A percentile compares a stretch with the other conserved stretches of the same genome.
phyloP scores from a whole-genome alignment of 2,888 invertebrate species.

The Catocala sponsa region DNA sequence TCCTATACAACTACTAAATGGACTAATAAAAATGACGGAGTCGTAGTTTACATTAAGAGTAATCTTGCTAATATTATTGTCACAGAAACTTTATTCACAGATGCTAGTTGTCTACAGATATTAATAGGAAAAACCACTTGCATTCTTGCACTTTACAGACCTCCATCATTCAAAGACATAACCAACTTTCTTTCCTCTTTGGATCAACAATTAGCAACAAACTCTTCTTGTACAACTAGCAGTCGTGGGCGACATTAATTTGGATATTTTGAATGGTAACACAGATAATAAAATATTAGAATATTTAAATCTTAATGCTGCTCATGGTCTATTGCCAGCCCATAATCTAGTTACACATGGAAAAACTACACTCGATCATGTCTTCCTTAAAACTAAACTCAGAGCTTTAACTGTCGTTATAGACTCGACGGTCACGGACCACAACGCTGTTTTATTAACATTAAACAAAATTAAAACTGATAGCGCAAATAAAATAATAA shows the following conservation, averaged over 20 bases:
- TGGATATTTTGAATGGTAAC: constrained; percentile 4
- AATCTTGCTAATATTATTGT: too few relatives aligned
- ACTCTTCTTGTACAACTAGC: not conserved
- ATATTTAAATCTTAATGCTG: constrained; percentile 3
- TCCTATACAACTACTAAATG: too few relatives aligned
- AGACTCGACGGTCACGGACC: not conserved
- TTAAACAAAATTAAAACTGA: too few relatives aligned
- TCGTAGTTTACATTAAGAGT: too few relatives aligned
- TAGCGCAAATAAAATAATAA: too few relatives aligned
- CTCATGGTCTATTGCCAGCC: constrained; percentile 4
- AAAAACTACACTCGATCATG: constrained; percentile 5
- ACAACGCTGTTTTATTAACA: constrained; percentile 1
- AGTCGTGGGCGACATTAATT: constrained; percentile 1
- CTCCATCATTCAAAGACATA: too few relatives aligned
- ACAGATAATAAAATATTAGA: constrained; percentile 1
- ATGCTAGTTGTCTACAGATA: too few relatives aligned
- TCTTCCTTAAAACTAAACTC: constrained; percentile 4
- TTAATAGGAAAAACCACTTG: too few relatives aligned
- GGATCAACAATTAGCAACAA: not conserved
- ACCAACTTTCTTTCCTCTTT: constrained; percentile 1
- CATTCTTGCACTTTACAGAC: too few relatives aligned
- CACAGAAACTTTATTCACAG: too few relatives aligned
- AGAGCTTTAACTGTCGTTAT: not conserved
- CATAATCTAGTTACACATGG: constrained; percentile 4
- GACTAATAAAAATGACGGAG: too few relatives aligned